phyloP scores from a whole-genome alignment of 2,888 invertebrate genomes.

The Deilephila porcellus region DNA sequence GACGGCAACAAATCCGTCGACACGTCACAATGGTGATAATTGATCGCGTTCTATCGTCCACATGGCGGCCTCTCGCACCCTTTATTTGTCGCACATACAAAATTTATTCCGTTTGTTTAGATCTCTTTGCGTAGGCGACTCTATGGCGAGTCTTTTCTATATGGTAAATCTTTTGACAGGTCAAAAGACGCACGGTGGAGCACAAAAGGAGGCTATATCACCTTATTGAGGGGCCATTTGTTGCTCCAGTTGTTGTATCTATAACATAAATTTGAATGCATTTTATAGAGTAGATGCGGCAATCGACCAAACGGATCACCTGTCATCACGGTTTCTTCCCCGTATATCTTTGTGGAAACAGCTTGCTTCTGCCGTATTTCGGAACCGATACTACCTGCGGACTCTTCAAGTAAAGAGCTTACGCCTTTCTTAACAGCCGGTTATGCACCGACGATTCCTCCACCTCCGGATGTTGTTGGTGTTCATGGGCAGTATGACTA shows the following conservation, averaged over 20 bases:
- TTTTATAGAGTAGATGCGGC: too few species aligned
- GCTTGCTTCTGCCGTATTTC: too few species aligned
- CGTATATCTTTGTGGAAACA: too few species aligned
- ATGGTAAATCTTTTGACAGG: slow-evolving; percentile 32
- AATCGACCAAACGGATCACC: too few species aligned
- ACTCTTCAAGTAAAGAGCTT: too few species aligned
- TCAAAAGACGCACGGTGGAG: not conserved
- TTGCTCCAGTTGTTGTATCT: not conserved
- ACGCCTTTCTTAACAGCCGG: too few species aligned
- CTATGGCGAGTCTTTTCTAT: slow-evolving; percentile 19
- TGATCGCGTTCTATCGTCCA: slow-evolving; percentile 74
- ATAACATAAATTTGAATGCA: not conserved
- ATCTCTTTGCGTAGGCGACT: slow-evolving; percentile 30
- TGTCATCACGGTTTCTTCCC: too few species aligned
- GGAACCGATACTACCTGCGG: too few species aligned
- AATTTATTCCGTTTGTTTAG: slow-evolving; percentile 30
- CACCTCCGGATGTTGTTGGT: too few species aligned
- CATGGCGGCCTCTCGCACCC: slow-evolving; percentile 52
- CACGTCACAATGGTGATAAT: slow-evolving; percentile 74
- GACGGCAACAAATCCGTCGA: slow-evolving; percentile 54
- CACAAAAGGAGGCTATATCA: not conserved
- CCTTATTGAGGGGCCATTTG: not conserved
- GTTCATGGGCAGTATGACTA: too few species aligned
- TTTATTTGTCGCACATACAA: slow-evolving; percentile 26
- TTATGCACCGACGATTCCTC: too few species aligned